Evolutionary conservation across 2,888 invertebrate species (phyloP).

Genomic region (Volucella inflata): DNA sequence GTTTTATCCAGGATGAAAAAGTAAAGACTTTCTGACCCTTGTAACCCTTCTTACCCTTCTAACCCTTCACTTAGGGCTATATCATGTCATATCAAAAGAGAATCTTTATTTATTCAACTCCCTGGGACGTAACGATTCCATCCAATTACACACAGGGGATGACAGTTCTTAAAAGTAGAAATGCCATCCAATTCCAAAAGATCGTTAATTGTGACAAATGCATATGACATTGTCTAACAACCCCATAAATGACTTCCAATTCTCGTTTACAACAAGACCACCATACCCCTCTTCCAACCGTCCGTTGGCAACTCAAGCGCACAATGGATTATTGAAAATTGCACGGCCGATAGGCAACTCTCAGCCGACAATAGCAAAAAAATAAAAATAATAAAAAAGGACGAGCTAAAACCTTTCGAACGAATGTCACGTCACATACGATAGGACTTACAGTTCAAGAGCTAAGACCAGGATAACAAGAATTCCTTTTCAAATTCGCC

Average conservation of each 20-base stretch:
- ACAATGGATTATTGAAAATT: constrained; percentile 72
- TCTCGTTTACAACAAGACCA: constrained; percentile 41
- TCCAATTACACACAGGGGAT: constrained; percentile 62
- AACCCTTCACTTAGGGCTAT: not conserved
- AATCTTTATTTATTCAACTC: not conserved
- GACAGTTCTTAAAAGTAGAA: constrained; percentile 32
- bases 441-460: constrained; percentile 66
- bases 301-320: not conserved
- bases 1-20: no score
- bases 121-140: constrained; percentile 44
- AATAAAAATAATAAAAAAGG: constrained; percentile 30
- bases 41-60: not conserved
- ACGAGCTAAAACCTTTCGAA: constrained; percentile 60
- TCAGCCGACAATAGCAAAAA: constrained; percentile 31
- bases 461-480: constrained; percentile 48
- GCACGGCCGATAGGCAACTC: constrained; percentile 72
- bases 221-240: constrained; percentile 71
- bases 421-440: constrained; percentile 53
- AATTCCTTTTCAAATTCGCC: constrained; percentile 40
- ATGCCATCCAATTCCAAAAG: constrained; percentile 58
- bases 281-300: constrained; percentile 5
- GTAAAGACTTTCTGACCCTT: constrained; percentile 1
- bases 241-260: constrained; percentile 50
- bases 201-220: constrained; percentile 73
- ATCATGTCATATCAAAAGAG: not conserved